Conservation (phyloP, 2,797 vertebrate species). For the Molossus molossus region DNA sequence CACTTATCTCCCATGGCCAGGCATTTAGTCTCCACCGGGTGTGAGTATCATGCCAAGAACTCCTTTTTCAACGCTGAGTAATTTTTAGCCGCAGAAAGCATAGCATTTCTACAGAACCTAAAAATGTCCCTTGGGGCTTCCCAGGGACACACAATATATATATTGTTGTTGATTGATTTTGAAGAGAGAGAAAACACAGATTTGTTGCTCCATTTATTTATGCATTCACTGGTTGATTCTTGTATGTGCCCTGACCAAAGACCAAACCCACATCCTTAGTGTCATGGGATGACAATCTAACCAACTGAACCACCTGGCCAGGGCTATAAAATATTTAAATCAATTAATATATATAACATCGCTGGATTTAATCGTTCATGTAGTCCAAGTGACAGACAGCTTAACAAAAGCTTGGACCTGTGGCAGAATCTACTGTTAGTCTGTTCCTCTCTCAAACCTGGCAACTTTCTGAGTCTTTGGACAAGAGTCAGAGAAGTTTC, state of each 20-base stretch:
- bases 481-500: background rate
- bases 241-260: background rate
- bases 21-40: background rate
- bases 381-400: background rate
- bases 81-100: slow-evolving; percentile 40
- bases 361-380: slow-evolving; percentile 8
- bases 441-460: background rate
- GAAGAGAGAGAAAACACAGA: background rate
- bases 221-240: background rate
- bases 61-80: slow-evolving; percentile 53
- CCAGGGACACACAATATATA: background rate
- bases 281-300: background rate
- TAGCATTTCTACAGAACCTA: background rate
- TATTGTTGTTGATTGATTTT: background rate
- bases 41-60: slow-evolving; percentile 3
- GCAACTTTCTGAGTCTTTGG: background rate
- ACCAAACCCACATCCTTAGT: background rate
- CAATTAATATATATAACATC: background rate
- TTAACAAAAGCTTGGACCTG: background rate
- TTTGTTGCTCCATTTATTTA: background rate
- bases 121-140: background rate
- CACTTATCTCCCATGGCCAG: slow-evolving; percentile 68
- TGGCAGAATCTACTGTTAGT: background rate
- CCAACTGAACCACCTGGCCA: background rate
- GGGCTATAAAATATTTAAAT: background rate